phyloP scores from a whole-genome alignment of 1,140 invertebrate species.

The Drosophila ananassae region DNA sequence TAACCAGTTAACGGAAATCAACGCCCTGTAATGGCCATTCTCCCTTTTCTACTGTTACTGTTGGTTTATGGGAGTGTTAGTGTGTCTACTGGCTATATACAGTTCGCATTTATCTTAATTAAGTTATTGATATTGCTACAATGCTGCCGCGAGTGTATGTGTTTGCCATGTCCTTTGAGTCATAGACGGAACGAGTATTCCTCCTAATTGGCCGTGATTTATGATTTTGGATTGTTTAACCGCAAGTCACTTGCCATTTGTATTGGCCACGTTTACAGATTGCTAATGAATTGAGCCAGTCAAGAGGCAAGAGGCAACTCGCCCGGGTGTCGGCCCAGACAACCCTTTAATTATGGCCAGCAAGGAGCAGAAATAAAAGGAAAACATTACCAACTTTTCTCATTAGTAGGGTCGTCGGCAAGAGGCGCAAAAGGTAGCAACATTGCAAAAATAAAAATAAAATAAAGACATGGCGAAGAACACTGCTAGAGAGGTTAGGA shows the following conservation, averaged over 20 bases:
- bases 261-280: constrained; percentile 52
- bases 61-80: constrained; percentile 30
- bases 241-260: constrained; percentile 72
- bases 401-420: constrained; percentile 45
- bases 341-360: constrained; percentile 66
- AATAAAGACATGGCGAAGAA: neutral
- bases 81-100: constrained; percentile 63
- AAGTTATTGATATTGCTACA: constrained; percentile 77
- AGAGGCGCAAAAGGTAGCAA: constrained; percentile 31
- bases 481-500: constrained; percentile 21
- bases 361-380: constrained; percentile 11
- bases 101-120: constrained; percentile 81
- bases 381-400: constrained; percentile 52
- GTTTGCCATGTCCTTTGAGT: constrained; percentile 2
- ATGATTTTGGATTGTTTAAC: constrained; percentile 73
- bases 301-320: constrained; percentile 23
- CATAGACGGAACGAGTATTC: constrained; percentile 22
- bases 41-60: constrained; percentile 8
- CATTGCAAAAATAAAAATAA: constrained; percentile 16
- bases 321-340: constrained; percentile 10
- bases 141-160: constrained; percentile 8
- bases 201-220: constrained; percentile 75
- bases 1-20: constrained; percentile 61
- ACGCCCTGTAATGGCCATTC: constrained; percentile 43
- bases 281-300: constrained; percentile 46